Evolutionary conservation across 2,113 vertebrate genomes (phyloP), one percentile per base, ranked within the genome.

Genomic region (Heterotis niloticus): DNA sequence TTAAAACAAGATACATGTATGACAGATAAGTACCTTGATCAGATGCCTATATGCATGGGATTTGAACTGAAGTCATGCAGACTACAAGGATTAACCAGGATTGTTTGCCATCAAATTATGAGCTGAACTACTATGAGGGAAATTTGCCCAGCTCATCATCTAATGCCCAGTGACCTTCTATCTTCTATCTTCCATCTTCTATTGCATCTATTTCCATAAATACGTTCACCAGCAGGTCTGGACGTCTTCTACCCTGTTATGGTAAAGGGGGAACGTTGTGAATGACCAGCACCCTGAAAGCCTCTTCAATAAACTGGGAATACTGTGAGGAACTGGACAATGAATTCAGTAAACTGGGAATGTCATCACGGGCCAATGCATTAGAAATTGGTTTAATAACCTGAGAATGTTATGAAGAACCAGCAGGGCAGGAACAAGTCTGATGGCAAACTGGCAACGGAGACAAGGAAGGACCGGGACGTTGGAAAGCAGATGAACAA

Each of bases 121-220:
- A 75, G 54, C 29, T 57, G 34, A 64, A 34, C 57, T 62, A 74
- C 52, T 74, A 57, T 74, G 56, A 18, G 26, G 29, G 62, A 75
- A 57, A 75, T 64, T 29, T 62, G 74, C 57, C 74, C 29, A 64
- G 74, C 57, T 75, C 11, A n/a, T 24, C 74, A 75, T 75, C 34
- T 75, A 18, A 26, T 34, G 59, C 74, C 29, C 74, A 62, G 29
- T 75, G n/a, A 16, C 34, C 62, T 56, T 75, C 56, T 44, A 64
- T 4, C 34, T 2, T 44, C 34, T 44, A 44, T 44, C 34, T 44
- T 44, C 34, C 34, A 44, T 44, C 34, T 44, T 44, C 34, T 44
- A 44, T 44, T 44, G 34, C 59, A 26, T 60, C 26, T 75, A 75
- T 44, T 64, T 75, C 74, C 74, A 75, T 62, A 62, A 75, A 75